These are phyloP conservation scores for Meteorus cinctellus DNA, from an alignment of 2,888 invertebrate species.

Conservation along the genomic window DNA sequence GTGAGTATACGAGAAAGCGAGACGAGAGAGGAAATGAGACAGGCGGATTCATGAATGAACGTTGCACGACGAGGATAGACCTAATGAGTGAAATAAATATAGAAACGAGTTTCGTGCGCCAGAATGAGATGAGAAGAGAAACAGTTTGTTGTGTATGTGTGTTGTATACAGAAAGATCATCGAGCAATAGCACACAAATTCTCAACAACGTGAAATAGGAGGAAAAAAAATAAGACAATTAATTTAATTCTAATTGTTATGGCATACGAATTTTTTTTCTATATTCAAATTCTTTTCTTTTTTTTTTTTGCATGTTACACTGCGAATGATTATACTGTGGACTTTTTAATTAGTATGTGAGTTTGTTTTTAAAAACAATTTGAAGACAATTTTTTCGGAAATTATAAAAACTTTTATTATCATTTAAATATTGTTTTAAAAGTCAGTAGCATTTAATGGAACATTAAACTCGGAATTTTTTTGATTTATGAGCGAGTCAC, in stretches of 20 bases:
- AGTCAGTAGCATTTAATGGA: constrained; percentile 7
- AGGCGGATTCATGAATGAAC: constrained; percentile 58
- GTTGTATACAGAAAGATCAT: constrained; percentile 8
- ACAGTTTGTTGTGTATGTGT: not conserved
- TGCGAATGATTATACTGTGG: too few relatives aligned
- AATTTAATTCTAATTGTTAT: too few relatives aligned
- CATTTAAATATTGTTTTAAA: not conserved
- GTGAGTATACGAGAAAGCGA: constrained; percentile 59
- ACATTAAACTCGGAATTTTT: not conserved
- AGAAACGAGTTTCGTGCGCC: constrained; percentile 56
- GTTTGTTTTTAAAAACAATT: too few relatives aligned
- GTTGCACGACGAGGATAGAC: constrained; percentile 53
- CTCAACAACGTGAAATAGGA: not conserved
- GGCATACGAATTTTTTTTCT: too few relatives aligned
- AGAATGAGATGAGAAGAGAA: constrained; percentile 58
- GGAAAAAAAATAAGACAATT: not conserved
- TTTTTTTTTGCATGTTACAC: too few relatives aligned
- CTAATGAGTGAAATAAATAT: constrained; percentile 56
- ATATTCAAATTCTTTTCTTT: too few relatives aligned
- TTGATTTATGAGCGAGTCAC: constrained; percentile 10
- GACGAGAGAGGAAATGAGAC: constrained; percentile 53
- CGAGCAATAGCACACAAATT: constrained; percentile 2
- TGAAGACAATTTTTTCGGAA: not conserved
- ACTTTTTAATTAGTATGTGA: too few relatives aligned
- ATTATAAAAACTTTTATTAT: not conserved